Evolutionary conservation across 2,888 invertebrate species (phyloP).

Genomic region (Clostera curtula): DNA sequence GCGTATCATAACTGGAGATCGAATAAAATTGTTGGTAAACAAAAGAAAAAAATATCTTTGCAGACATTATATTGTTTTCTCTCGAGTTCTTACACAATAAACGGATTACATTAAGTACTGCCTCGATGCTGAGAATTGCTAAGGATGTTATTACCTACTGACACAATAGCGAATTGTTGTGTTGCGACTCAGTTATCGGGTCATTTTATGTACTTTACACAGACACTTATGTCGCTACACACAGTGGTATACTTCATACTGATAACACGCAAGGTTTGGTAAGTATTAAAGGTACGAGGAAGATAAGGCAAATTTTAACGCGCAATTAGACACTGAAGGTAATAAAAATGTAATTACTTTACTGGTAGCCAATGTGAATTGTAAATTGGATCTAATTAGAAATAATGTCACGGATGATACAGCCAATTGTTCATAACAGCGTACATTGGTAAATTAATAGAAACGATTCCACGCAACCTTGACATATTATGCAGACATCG

Average conservation of each 20-base stretch:
- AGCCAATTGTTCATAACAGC: slow-evolving; percentile 2
- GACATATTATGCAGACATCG: no score
- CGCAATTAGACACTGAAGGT: no score
- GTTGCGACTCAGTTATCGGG: no score
- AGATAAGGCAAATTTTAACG: no score
- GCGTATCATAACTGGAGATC: slow-evolving; percentile 4
- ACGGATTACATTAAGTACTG: slow-evolving; percentile 10
- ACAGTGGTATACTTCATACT: no score
- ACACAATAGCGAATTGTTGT: no score
- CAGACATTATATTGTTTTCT: slow-evolving; percentile 11
- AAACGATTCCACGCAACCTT: slow-evolving; percentile 11
- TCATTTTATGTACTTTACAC: no score
- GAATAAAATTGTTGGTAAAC: slow-evolving; percentile 1
- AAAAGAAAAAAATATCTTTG: slow-evolving; percentile 2
- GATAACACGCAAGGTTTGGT: no score
- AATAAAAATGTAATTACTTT: neutral
- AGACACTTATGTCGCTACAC: no score
- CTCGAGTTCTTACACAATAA: slow-evolving; percentile 10
- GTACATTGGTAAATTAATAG: slow-evolving; percentile 7
- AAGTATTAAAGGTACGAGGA: no score
- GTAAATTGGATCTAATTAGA: neutral
- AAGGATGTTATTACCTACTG: slow-evolving; percentile 8
- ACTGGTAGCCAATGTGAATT: neutral
- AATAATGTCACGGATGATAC: neutral
- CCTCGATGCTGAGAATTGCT: slow-evolving; percentile 4